A percentile compares a stretch with the other conserved stretches of the same genome.
Evolutionary conservation across 35 echinoderm and acorn worm species (phyloP).

Genomic region (Anneissia japonica): DNA sequence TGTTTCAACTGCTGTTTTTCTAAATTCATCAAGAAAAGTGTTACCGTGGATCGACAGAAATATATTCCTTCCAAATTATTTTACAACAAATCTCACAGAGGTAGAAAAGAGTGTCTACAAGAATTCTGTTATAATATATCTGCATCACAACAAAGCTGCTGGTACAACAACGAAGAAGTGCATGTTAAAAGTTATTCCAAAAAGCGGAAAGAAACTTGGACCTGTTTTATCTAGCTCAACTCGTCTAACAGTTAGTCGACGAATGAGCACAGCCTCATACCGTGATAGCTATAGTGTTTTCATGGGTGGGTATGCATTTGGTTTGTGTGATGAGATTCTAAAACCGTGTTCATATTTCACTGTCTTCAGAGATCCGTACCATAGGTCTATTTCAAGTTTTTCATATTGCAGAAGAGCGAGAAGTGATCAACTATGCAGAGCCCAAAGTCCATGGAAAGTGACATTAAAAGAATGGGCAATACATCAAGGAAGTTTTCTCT

Average conservation of each 20-base stretch:
- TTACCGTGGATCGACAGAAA: neutral
- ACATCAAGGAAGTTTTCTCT: constrained; percentile 92
- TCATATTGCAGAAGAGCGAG: constrained; percentile 69
- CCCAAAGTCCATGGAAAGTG: constrained; percentile 55
- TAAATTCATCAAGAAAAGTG: neutral
- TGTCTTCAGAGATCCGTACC: constrained; percentile 77
- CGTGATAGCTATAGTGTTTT: constrained; percentile 20
- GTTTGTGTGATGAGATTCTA: constrained; percentile 54
- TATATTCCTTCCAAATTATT: neutral
- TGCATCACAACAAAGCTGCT: constrained; percentile 96
- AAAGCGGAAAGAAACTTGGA: constrained; percentile 13
- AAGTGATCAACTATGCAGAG: constrained; percentile 72
- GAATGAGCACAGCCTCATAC: neutral
- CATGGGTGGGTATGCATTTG: constrained; percentile 95
- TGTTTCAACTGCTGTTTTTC: neutral
- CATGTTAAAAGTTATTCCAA: constrained; percentile 25
- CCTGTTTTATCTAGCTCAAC: constrained; percentile 1
- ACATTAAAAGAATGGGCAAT: constrained; percentile 68
- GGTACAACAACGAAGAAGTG: constrained; percentile 70
- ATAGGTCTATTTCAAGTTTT: constrained; percentile 72
- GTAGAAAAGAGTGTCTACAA: neutral
- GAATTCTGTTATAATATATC: constrained; percentile 38
- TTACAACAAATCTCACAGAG: neutral
- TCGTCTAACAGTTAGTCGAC: constrained; percentile 8
- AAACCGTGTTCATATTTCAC: constrained; percentile 89